Evolutionary conservation across 2,888 invertebrate species (phyloP).

Genomic region (Laspeyria flexula): DNA sequence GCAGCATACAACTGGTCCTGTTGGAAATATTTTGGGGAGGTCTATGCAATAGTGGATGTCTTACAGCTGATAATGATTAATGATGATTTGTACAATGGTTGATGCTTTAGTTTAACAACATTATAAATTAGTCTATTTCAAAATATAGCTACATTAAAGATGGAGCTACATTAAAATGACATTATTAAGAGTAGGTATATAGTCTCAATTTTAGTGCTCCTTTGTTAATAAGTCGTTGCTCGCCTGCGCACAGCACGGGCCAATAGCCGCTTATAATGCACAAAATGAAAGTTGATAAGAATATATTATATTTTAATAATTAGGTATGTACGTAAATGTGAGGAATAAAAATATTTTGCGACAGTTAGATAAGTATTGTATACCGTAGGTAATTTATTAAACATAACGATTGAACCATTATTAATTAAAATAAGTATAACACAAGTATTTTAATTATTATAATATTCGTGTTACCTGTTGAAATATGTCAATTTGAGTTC

Average conservation of each 20-base stretch:
- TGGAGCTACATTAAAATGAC: no score
- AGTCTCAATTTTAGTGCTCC: constrained; percentile 24
- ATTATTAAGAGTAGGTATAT: no score
- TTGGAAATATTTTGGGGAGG: no score
- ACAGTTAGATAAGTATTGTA: constrained; percentile 25
- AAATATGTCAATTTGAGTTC: background rate
- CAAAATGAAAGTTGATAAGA: constrained; percentile 52
- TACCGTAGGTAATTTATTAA: constrained; percentile 34
- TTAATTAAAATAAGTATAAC: no score
- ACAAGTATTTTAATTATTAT: background rate
- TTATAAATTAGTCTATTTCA: constrained; percentile 25
- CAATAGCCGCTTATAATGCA: constrained; percentile 70
- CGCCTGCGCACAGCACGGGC: constrained; percentile 45
- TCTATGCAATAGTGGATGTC: no score
- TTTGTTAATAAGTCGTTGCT: constrained; percentile 20
- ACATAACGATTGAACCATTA: constrained; percentile 6
- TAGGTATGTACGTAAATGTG: constrained; percentile 21
- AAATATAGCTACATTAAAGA: constrained; percentile 14
- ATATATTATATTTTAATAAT: constrained; percentile 35
- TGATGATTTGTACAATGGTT: no score
- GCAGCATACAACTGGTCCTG: no score
- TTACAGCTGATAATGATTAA: no score
- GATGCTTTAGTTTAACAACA: no score
- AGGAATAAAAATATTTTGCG: constrained; percentile 47
- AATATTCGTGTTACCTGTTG: background rate